These are phyloP conservation scores for Takifugu ocellatus DNA, from an alignment of 2,797 vertebrate species.

Conservation along the genomic window DNA sequence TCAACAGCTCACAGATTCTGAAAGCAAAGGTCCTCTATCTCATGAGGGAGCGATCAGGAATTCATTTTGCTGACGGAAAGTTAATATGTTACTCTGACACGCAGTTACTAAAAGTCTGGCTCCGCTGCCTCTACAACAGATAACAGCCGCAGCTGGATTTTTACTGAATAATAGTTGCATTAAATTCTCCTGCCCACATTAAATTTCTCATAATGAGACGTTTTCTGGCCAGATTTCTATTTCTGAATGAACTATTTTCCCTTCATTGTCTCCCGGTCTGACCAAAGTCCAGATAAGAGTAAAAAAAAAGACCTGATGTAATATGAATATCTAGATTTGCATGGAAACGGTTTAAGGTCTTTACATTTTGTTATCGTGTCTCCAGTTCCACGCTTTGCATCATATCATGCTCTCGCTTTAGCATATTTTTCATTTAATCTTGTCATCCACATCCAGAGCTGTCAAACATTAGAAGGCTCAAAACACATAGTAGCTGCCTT, in stretches of 20 bases:
- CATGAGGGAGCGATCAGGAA: no score
- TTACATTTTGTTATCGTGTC: constrained; percentile 25
- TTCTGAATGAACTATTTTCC: neutral
- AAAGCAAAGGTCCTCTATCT: neutral
- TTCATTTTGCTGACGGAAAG: neutral
- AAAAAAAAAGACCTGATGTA: neutral
- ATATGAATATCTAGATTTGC: constrained; percentile 22
- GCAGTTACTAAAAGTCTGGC: neutral
- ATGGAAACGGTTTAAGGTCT: constrained; percentile 16
- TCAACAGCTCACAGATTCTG: neutral
- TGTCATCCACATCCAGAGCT: constrained; percentile 4
- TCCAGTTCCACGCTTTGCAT: constrained; percentile 39
- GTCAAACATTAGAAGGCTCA: constrained; percentile 34
- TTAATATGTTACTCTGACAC: neutral
- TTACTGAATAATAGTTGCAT: no score
- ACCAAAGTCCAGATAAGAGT: neutral
- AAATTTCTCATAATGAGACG: no score
- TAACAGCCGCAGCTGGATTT: no score
- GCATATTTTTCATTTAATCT: constrained; percentile 31
- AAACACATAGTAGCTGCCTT: constrained; percentile 1
- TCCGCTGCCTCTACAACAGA: no score
- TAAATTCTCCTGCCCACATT: no score
- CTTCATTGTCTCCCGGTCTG: neutral
- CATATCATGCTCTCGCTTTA: no score
- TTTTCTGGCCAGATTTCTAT: neutral